Percentiles rank a stretch among this genome's conserved stretches.
Evolutionary conservation across 2,888 invertebrate species (phyloP).

Genomic region (Catocala nupta): DNA sequence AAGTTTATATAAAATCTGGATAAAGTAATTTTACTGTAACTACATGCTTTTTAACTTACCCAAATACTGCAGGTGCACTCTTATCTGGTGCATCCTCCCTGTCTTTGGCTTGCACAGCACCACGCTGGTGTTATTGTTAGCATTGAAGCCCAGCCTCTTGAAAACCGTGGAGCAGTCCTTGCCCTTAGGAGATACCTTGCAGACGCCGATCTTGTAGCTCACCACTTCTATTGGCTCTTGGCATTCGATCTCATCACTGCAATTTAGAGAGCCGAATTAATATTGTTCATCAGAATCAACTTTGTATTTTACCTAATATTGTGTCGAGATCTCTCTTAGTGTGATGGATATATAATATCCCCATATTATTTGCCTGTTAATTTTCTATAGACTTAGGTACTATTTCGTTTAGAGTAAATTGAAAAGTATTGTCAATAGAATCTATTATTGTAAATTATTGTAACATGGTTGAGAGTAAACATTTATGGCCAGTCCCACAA

Average conservation of each 20-base stretch:
- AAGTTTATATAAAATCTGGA: too few species aligned
- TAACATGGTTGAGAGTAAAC: too few species aligned
- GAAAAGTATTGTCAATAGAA: too few species aligned
- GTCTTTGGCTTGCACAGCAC: conserved; percentile 98
- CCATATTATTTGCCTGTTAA: too few species aligned
- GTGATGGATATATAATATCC: too few species aligned
- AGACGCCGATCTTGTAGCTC: conserved; percentile 98
- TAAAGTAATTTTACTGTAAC: neutral
- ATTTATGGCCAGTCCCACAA: too few species aligned
- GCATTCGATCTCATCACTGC: conserved; percentile 93
- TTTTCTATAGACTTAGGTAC: too few species aligned
- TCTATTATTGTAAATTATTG: too few species aligned
- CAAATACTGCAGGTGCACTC: conserved; percentile 98
- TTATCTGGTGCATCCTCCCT: conserved; percentile 99
- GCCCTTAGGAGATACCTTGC: conserved; percentile 96
- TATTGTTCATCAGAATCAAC: neutral
- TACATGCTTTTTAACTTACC: conserved; percentile 85
- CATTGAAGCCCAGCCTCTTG: conserved; percentile 95
- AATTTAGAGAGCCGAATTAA: conserved; percentile 1
- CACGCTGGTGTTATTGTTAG: conserved; percentile 96
- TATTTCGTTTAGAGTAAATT: too few species aligned
- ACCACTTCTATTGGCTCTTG: conserved; percentile 97
- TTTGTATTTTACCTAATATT: too few species aligned
- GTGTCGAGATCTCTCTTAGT: too few species aligned
- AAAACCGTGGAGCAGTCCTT: conserved; percentile 97